These are phyloP conservation scores for Sipha maydis DNA, from an alignment of 2,888 invertebrate genomes.

Conservation along the genomic window DNA sequence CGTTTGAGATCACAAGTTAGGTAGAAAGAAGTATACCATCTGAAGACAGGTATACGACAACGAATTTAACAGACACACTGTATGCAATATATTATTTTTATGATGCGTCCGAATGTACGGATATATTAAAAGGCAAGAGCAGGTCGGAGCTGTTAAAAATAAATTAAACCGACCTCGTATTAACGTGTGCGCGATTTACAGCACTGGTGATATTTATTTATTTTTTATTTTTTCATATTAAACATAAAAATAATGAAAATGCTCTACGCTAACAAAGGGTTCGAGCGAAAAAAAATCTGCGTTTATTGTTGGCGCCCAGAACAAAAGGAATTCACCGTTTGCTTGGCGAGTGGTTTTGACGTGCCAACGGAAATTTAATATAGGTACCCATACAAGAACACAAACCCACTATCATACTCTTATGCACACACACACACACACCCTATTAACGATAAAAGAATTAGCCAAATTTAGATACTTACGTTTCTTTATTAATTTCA, in stretches of 20 bases:
- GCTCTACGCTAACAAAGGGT: conserved; percentile 28
- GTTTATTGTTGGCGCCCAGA: conserved; percentile 46
- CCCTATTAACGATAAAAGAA: background rate
- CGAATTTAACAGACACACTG: no score
- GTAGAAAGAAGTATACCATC: no score
- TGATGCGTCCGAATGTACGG: no score
- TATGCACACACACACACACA: background rate
- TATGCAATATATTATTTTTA: no score
- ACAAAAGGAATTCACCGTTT: conserved; percentile 58
- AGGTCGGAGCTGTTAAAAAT: conserved; percentile 25
- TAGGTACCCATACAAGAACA: conserved; percentile 5
- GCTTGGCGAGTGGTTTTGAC: conserved; percentile 55
- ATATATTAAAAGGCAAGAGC: background rate
- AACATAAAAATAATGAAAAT: conserved; percentile 27
- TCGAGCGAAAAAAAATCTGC: conserved; percentile 32
- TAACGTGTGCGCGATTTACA: conserved; percentile 25
- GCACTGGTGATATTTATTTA: conserved; percentile 40
- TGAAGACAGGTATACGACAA: no score
- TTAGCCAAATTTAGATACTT: no score
- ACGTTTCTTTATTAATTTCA: no score
- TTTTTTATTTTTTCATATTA: background rate
- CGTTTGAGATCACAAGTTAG: no score
- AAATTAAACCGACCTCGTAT: conserved; percentile 27
- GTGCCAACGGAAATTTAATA: conserved; percentile 55
- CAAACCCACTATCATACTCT: background rate